Base-by-base conservation (phyloP, 2,888 invertebrate species). In the Atherix ibis region DNA sequence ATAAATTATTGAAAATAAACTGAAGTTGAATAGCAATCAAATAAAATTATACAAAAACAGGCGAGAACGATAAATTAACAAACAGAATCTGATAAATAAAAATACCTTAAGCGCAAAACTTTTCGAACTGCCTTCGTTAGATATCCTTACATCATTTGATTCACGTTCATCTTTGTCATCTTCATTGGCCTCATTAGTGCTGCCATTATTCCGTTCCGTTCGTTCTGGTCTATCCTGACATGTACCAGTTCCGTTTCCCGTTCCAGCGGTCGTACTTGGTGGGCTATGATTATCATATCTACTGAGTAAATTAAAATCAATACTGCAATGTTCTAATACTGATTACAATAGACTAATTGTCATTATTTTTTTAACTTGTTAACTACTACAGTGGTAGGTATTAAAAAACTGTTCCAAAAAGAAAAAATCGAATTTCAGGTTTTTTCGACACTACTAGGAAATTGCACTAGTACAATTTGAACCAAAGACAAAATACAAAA, bases 261-360 rank as follows among this genome's bases (percentile, higher is more conserved):
- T 46, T 30, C 58, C 59, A 14, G 60, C 58, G 27, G 60, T 58
- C 42, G 58, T 60, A 46, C 52, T 61, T 39, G 45, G 47, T 44
- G 62, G 60, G 49, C 61, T 62, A 46, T 62, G 62, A 44, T 60
- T 62, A 44, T 62, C 62, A 42, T 58, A 62, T 43, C 62, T 56
- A 41, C 60, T 61, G 39, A 9, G 41, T 34, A 16, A n/a, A n/a
- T n/a, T n/a, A n/a, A n/a, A n/a, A n/a, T n/a, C n/a, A n/a, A n/a
- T n/a, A n/a, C n/a, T n/a, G n/a, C n/a, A n/a, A n/a, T n/a, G n/a
- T n/a, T n/a, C n/a, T n/a, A n/a, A n/a, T n/a, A n/a, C n/a, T n/a
- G n/a, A n/a, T n/a, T n/a, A n/a, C n/a, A n/a, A n/a, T n/a, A n/a
- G n/a, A n/a, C n/a, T n/a, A n/a, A n/a, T n/a, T n/a, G n/a, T n/a